These are phyloP conservation scores for Telmatherina bonti DNA, from an alignment of 2,797 vertebrate species.

Conservation along the genomic window DNA sequence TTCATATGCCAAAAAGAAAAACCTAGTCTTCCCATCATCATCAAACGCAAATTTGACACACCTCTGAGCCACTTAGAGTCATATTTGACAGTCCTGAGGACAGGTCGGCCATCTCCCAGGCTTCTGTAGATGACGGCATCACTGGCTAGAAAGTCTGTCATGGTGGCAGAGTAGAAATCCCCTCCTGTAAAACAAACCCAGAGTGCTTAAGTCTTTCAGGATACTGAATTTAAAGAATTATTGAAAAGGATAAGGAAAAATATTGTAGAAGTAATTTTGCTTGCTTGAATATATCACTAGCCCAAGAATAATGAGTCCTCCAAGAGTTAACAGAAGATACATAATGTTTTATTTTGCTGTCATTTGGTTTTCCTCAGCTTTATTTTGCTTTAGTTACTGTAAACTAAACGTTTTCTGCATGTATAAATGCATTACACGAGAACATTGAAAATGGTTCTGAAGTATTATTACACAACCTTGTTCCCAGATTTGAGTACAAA, in stretches of 20 bases:
- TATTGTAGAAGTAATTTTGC: background rate
- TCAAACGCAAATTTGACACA: background rate
- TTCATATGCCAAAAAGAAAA: background rate
- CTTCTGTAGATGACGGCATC: conserved; percentile 97
- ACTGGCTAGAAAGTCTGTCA: conserved; percentile 96
- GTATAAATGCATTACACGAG: background rate
- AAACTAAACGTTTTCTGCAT: background rate
- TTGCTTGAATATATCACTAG: background rate
- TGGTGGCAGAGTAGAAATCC: conserved; percentile 95
- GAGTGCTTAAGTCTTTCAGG: background rate
- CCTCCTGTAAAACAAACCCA: conserved; percentile 80
- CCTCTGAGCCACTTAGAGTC: conserved; percentile 98
- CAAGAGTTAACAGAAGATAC: background rate
- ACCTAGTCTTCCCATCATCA: background rate
- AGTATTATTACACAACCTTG: no score
- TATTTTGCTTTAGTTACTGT: background rate
- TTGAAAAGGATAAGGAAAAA: background rate
- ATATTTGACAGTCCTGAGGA: conserved; percentile 95
- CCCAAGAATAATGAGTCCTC: background rate
- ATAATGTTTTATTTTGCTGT: background rate
- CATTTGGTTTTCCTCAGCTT: background rate
- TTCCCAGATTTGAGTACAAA: background rate
- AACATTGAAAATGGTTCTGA: background rate
- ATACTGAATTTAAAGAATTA: background rate
- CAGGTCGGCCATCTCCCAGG: conserved; percentile 89